phyloP scores from a whole-genome alignment of 2,113 vertebrate species.

The Pseudolaguvia tuberculata region DNA sequence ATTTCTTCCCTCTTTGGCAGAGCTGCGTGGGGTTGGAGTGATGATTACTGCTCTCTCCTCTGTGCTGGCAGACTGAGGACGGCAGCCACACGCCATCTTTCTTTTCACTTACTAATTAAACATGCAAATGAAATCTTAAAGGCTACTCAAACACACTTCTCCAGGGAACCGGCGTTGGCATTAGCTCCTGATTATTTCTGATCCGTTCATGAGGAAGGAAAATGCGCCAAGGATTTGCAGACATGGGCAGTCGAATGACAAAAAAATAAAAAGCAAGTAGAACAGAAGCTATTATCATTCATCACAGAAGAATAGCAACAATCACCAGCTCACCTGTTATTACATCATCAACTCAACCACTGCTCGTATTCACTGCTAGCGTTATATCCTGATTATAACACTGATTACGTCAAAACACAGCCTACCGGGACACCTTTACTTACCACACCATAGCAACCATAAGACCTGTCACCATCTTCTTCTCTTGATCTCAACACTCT shows the following conservation, averaged over 20 bases:
- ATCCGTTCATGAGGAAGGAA: constrained; percentile 51
- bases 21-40: constrained; percentile 38
- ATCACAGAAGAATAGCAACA: constrained; percentile 7
- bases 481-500: neutral
- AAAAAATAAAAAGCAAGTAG: neutral
- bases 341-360: neutral
- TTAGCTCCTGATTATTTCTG: constrained; percentile 68
- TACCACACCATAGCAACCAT: neutral
- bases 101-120: constrained; percentile 77
- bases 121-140: constrained; percentile 78
- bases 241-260: constrained; percentile 10
- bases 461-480: neutral
- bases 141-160: constrained; percentile 67
- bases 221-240: constrained; percentile 32
- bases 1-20: constrained; percentile 50
- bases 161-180: constrained; percentile 60
- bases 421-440: neutral
- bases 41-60: constrained; percentile 44
- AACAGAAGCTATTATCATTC: neutral
- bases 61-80: constrained; percentile 49
- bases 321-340: neutral
- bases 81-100: constrained; percentile 62
- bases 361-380: neutral
- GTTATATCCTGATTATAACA: neutral
- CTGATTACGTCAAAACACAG: neutral